These are phyloP conservation scores for Pelecanus crispus DNA, from an alignment of 2,113 vertebrate species.

Conservation along the genomic window DNA sequence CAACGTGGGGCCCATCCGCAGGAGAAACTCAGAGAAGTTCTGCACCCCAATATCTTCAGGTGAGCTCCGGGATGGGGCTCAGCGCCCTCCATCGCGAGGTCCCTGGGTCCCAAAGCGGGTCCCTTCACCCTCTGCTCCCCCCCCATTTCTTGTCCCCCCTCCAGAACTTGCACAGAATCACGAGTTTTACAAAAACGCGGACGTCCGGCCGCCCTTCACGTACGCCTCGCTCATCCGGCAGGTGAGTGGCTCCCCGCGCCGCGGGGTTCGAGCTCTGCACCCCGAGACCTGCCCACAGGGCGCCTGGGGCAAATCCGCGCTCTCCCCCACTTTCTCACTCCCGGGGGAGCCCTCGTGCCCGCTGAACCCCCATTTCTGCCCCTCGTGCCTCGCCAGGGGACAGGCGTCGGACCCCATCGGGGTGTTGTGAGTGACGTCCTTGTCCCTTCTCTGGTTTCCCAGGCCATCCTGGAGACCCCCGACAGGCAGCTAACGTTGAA, in stretches of 20 bases:
- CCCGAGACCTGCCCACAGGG: not conserved
- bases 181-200: slow-evolving; percentile 99
- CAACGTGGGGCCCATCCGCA: slow-evolving; percentile 85
- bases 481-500: slow-evolving; percentile 98
- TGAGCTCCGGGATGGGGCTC: slow-evolving; percentile 17
- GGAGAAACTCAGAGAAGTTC: slow-evolving; percentile 97
- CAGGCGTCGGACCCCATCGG: accelerated
- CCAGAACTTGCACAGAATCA: slow-evolving; percentile 99
- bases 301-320: accelerated
- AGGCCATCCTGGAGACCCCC: slow-evolving; percentile 98
- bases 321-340: not conserved
- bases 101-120: accelerated
- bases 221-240: slow-evolving; percentile 98
- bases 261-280: accelerated
- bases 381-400: accelerated
- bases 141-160: not conserved
- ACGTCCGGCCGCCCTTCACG: slow-evolving; percentile 96
- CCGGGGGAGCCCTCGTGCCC: accelerated
- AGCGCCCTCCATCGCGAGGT: accelerated
- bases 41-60: slow-evolving; percentile 98
- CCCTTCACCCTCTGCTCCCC: not conserved
- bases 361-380: not conserved
- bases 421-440: not conserved
- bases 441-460: not conserved
- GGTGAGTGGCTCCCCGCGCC: slow-evolving; percentile 70